Percentiles rank a stretch among this genome's conserved stretches.
Conservation (phyloP, 2,888 invertebrate species). For the Oxytorus armatus region DNA sequence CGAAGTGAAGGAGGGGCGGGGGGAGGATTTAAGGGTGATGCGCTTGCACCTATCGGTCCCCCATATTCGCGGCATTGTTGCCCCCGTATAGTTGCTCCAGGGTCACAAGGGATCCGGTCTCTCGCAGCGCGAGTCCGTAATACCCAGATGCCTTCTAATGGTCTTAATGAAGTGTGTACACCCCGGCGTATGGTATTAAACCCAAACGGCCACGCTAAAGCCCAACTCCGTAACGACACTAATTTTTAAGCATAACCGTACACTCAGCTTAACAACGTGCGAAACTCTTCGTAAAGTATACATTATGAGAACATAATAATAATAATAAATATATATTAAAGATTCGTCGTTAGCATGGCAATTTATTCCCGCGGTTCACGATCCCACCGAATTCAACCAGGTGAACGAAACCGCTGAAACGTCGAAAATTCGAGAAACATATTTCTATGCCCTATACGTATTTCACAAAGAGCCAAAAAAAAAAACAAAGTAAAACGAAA, state of each 20-base stretch:
- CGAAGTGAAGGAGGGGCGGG: neutral
- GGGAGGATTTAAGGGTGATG: conserved; percentile 50
- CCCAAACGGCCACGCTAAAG: conserved; percentile 62
- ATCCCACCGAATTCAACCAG: conserved; percentile 42
- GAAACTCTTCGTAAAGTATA: conserved; percentile 73
- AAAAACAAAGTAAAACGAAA: neutral
- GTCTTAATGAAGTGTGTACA: conserved; percentile 84
- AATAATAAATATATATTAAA: conserved; percentile 33
- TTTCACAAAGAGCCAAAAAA: neutral
- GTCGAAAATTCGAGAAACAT: conserved; percentile 12
- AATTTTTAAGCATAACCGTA: conserved; percentile 84
- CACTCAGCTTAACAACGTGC: conserved; percentile 84
- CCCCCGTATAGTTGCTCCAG: conserved; percentile 27
- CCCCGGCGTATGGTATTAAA: conserved; percentile 76
- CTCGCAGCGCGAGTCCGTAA: conserved; percentile 71
- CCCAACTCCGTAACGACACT: conserved; percentile 78
- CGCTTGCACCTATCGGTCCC: conserved; percentile 64
- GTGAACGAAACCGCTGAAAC: conserved; percentile 35
- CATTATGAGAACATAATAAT: neutral
- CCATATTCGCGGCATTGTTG: conserved; percentile 43
- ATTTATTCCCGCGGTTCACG: conserved; percentile 32
- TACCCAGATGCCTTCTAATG: conserved; percentile 81
- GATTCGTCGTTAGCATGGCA: conserved; percentile 13
- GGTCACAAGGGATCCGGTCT: conserved; percentile 66
- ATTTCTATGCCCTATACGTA: neutral